Base-by-base conservation (phyloP, 64 coral and sea anemone genomes). In the Montipora capricornis region DNA sequence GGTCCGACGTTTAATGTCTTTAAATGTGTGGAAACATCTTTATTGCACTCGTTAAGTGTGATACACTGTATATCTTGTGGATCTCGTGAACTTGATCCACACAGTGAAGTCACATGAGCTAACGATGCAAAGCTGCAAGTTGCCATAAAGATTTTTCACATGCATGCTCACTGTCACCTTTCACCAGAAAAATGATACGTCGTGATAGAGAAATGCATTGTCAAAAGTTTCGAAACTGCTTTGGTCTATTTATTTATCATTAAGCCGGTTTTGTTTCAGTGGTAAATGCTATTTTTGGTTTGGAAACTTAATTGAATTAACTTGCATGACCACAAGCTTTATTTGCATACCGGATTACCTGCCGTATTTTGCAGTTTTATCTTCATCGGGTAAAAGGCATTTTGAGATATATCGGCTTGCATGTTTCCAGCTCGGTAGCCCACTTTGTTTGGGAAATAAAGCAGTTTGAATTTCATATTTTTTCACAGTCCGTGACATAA, bases 1-100 rank as follows among this genome's bases (percentile, higher is more conserved):
- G 66, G 60, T 64, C 60, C 60, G 60, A 64, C 60, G 13, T 64
- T 64, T 64, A 64, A 64, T 71, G 44, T 78, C 89, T 90, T 59
- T 59, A 76, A 19, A 47, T 48, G 22, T 24, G 55, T 44, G 62
- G 15, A 29, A 83, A 83, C 81, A 15, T 83, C 81, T 83, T 83
- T 66, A 15, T 83, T 61, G 44, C 53, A 66, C 10, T 83, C 57
- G 4, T 64, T 83, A 26, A 68, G 12, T 14, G 37, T 15, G 20
- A 83, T 44, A 64, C 53, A 83, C 20, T 83, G 53, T 20, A 64
- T 0, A 79, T 79, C 77, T 79, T 79, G 16, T 50, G 77, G 47
- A 79, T 64, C 60, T 64, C 60, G 60, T 64, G 60, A 64, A 78
- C 89, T 49, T 60, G 17, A 51, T 64, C 62, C 47, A 90, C 49